A percentile compares a stretch with the other conserved stretches of the same genome.
Evolutionary conservation across 2,797 vertebrate genomes (phyloP).

Genomic region (Chelon labrosus): DNA sequence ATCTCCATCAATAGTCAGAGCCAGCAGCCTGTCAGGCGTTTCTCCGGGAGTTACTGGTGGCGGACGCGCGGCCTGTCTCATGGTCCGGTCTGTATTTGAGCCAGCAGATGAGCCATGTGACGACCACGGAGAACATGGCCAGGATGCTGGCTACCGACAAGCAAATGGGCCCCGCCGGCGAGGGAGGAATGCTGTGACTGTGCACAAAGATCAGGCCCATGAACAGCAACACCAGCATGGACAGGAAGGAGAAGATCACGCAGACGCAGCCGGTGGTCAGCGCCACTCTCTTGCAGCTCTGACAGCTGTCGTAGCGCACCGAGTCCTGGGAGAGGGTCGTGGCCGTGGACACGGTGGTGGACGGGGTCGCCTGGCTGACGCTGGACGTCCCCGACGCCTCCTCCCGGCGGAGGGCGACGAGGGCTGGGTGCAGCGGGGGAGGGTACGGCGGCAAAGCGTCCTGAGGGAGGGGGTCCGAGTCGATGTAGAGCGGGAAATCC

Average conservation of each 20-base stretch:
- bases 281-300: constrained; percentile 92
- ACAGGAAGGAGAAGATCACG: constrained; percentile 94
- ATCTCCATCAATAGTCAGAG: constrained; percentile 25
- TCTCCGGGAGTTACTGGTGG: constrained; percentile 82
- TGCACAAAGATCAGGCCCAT: constrained; percentile 97
- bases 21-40: constrained; percentile 76
- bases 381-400: constrained; percentile 77
- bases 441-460: constrained; percentile 89
- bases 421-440: constrained; percentile 83
- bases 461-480: constrained; percentile 91
- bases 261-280: constrained; percentile 95
- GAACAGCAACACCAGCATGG: constrained; percentile 95
- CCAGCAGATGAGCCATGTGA: constrained; percentile 96
- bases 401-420: constrained; percentile 82
- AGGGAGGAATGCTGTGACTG: constrained; percentile 90
- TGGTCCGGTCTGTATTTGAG: constrained; percentile 93
- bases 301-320: constrained; percentile 89
- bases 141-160: constrained; percentile 94
- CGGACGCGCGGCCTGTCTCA: constrained; percentile 80
- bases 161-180: constrained; percentile 93
- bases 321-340: constrained; percentile 88
- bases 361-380: constrained; percentile 77
- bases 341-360: constrained; percentile 86
- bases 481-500: constrained; percentile 90
- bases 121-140: constrained; percentile 94